Evolutionary conservation across 1,140 invertebrate species (phyloP).

Genomic region (Eufriesea mexicana): DNA sequence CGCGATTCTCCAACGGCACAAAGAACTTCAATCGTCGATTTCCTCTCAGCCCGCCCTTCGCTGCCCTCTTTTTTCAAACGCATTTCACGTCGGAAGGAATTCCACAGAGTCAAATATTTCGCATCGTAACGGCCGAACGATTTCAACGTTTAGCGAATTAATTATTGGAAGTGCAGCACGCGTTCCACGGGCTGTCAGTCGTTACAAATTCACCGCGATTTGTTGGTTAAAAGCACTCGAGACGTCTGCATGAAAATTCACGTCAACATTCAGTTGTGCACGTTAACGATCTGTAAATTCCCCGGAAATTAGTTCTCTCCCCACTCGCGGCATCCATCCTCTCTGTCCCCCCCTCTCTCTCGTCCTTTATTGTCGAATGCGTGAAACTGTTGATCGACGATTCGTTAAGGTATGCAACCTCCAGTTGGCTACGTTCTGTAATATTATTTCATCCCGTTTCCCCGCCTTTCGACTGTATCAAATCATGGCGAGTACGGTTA

Average conservation of each 20-base stretch:
- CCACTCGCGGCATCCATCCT: background rate
- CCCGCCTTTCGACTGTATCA: background rate
- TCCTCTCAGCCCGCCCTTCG: background rate
- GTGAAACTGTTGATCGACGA: slow-evolving; percentile 48
- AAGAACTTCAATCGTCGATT: slow-evolving; percentile 15
- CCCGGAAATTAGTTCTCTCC: slow-evolving; percentile 44
- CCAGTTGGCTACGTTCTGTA: background rate
- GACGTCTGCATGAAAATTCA: slow-evolving; percentile 47
- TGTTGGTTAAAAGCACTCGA: slow-evolving; percentile 45
- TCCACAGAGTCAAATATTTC: slow-evolving; percentile 17
- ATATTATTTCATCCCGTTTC: slow-evolving; percentile 9
- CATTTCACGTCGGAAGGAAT: background rate
- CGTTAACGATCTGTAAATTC: slow-evolving; percentile 55
- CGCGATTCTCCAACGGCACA: background rate
- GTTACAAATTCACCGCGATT: slow-evolving; percentile 55
- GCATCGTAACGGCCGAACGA: slow-evolving; percentile 35
- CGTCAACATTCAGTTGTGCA: slow-evolving; percentile 49
- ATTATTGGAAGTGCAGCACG: slow-evolving; percentile 40
- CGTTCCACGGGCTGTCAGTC: slow-evolving; percentile 17
- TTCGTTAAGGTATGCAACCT: slow-evolving; percentile 46
- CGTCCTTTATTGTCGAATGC: slow-evolving; percentile 27
- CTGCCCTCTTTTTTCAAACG: background rate
- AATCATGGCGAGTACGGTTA: background rate
- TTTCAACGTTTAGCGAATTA: slow-evolving; percentile 51
- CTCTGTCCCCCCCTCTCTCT: background rate